Percentiles rank a stretch among this genome's conserved stretches.
These are phyloP conservation scores for Umimayanthus kanabou DNA, from an alignment of 92 coral and sea anemone species.

Conservation along the genomic window DNA sequence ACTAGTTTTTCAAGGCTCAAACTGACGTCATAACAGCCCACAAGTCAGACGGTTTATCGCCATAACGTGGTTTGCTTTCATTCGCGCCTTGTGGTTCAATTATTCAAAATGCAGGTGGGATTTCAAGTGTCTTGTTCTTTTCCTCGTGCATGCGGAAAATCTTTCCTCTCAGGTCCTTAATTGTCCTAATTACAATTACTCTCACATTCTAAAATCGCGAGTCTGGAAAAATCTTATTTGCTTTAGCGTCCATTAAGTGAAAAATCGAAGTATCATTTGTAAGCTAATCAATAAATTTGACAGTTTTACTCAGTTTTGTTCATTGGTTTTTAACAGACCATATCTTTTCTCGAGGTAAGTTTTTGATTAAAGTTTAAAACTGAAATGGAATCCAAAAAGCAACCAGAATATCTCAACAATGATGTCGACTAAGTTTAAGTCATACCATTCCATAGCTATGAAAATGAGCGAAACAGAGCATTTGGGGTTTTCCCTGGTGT, in stretches of 20 bases:
- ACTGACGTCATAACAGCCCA: constrained; percentile 39
- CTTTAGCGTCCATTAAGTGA: not conserved
- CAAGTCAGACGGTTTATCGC: constrained; percentile 5
- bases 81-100: constrained; percentile 24
- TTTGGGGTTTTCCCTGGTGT: no score
- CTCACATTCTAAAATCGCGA: not conserved
- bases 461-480: no score
- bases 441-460: no score
- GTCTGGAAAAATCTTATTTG: not conserved
- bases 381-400: no score
- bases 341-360: no score
- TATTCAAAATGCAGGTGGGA: constrained; percentile 34
- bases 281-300: no score
- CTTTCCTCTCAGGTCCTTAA: not conserved
- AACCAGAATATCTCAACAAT: no score
- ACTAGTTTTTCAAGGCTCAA: not conserved
- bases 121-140: not conserved
- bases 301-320: no score
- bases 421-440: no score
- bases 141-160: not conserved
- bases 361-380: no score
- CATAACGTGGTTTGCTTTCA: constrained; percentile 34
- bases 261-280: no score
- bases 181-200: not conserved
- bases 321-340: no score